Conservation (phyloP, 1,140 invertebrate species). For the Papilio machaon region DNA sequence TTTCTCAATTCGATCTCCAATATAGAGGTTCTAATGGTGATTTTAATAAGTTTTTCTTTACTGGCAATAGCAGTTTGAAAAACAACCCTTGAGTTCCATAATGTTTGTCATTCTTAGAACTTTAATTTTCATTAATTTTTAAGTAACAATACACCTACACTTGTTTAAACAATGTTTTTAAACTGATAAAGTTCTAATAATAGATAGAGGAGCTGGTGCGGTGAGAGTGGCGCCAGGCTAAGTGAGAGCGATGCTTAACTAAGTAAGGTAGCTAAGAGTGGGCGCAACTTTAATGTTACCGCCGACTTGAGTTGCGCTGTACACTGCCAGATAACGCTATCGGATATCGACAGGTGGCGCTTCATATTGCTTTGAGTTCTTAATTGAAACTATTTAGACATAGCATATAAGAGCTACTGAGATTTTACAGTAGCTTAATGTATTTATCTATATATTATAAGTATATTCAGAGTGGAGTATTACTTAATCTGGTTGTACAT, state of each 20-base stretch:
- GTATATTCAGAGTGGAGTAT: neutral
- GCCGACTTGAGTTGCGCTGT: conserved; percentile 16
- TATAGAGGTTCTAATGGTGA: neutral
- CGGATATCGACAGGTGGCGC: conserved; percentile 42
- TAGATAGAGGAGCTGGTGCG: conserved; percentile 38
- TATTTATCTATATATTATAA: neutral
- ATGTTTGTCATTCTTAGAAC: neutral
- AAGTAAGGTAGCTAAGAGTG: conserved; percentile 28
- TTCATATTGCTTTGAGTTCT: conserved; percentile 26
- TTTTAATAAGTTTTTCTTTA: neutral
- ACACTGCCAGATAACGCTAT: conserved; percentile 40
- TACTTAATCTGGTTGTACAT: neutral
- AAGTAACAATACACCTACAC: neutral
- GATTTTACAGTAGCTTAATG: conserved; percentile 24
- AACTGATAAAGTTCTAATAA: conserved; percentile 39
- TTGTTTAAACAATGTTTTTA: neutral
- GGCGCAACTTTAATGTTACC: conserved; percentile 31
- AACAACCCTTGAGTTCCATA: neutral
- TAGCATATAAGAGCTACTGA: conserved; percentile 16
- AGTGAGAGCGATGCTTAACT: conserved; percentile 33
- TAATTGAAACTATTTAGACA: conserved; percentile 41
- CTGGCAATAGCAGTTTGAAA: neutral
- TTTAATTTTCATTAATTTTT: neutral
- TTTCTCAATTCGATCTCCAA: neutral
- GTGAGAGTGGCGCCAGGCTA: conserved; percentile 41